phyloP scores from a whole-genome alignment of 2,797 vertebrate species.

The Champsocephalus gunnari region DNA sequence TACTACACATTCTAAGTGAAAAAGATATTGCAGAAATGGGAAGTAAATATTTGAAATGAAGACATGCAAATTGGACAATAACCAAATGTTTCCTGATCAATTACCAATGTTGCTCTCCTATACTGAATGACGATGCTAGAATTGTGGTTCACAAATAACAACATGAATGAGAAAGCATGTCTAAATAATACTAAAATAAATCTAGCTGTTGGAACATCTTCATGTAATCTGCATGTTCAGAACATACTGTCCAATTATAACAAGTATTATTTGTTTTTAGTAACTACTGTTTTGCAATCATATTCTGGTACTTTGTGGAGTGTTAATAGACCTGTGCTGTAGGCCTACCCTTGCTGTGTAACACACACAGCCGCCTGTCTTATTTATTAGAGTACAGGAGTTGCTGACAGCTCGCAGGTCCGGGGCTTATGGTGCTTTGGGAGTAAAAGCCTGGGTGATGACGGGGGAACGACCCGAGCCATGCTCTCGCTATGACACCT shows the following conservation, averaged over 20 bases:
- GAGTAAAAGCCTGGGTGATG: slow-evolving; percentile 54
- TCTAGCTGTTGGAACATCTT: neutral
- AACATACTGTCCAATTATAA: neutral
- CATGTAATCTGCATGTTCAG: neutral
- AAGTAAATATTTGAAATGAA: neutral
- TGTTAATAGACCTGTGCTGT: slow-evolving; percentile 25
- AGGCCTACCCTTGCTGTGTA: slow-evolving; percentile 11
- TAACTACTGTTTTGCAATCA: slow-evolving; percentile 1
- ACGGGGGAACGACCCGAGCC: slow-evolving; percentile 50
- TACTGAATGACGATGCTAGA: neutral
- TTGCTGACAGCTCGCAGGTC: slow-evolving; percentile 75
- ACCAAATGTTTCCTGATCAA: neutral
- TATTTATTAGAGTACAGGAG: slow-evolving; percentile 72
- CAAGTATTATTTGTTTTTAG: slow-evolving; percentile 16
- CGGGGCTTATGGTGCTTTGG: slow-evolving; percentile 34
- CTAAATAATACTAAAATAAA: too few relatives aligned
- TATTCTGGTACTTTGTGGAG: slow-evolving; percentile 9
- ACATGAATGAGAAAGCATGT: neutral
- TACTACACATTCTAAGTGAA: too few relatives aligned
- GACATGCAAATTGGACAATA: neutral
- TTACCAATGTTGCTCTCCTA: neutral
- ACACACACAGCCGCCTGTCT: slow-evolving; percentile 32
- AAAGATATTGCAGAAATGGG: neutral
- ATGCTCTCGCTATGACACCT: slow-evolving; percentile 30
- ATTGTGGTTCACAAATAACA: neutral